Conservation (phyloP, 2,888 invertebrate species). For the Trichacis sp. region DNA sequence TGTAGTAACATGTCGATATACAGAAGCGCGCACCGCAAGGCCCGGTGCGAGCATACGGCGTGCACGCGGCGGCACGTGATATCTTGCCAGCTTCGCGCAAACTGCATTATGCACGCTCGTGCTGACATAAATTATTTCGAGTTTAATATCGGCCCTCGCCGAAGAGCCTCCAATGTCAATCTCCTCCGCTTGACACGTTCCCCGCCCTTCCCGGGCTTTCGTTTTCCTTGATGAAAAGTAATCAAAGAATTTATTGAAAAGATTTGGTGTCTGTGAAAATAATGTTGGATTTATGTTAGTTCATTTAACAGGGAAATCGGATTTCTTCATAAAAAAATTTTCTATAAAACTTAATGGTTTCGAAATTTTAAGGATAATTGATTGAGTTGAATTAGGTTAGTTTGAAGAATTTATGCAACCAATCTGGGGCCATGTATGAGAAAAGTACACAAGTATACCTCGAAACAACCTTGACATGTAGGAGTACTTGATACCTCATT, state of each 20-base stretch:
- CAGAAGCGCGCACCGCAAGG: conserved; percentile 26
- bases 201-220: conserved; percentile 7
- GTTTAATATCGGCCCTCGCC: conserved; percentile 63
- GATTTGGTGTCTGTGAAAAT: no score
- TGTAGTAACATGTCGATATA: conserved; percentile 44
- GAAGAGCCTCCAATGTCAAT: conserved; percentile 54
- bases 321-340: no score
- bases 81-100: conserved; percentile 60
- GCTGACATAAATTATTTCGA: conserved; percentile 67
- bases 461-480: no score
- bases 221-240: conserved; percentile 5
- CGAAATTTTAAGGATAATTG: no score
- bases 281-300: no score
- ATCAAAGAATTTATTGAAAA: conserved; percentile 3
- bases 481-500: no score
- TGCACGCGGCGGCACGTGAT: conserved; percentile 67
- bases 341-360: no score
- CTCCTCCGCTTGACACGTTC: conserved; percentile 56
- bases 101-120: conserved; percentile 68
- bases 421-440: no score
- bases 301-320: no score
- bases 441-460: no score
- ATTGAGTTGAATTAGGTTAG: no score
- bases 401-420: no score
- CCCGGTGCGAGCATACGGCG: conserved; percentile 40